Conservation (phyloP, 2,888 invertebrate species). For the Suillia variegata region DNA sequence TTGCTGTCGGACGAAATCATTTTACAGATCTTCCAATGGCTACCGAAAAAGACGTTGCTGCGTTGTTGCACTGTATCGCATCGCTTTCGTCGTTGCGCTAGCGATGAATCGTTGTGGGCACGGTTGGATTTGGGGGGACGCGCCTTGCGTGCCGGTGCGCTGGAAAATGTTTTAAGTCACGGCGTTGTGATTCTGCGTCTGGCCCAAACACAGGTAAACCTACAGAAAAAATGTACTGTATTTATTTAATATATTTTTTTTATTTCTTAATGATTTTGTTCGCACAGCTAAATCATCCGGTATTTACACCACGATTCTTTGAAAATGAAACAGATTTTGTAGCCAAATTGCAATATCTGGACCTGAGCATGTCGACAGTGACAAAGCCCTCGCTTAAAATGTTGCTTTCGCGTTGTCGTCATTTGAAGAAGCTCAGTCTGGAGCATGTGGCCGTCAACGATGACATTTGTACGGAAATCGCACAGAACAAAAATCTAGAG, state of each 20-base stretch:
- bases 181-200: slow-evolving; percentile 80
- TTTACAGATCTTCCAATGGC: slow-evolving; percentile 79
- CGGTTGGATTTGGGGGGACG: slow-evolving; percentile 79
- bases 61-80: slow-evolving; percentile 76
- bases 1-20: slow-evolving; percentile 84
- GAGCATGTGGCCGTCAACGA: slow-evolving; percentile 76
- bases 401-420: slow-evolving; percentile 70
- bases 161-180: slow-evolving; percentile 76
- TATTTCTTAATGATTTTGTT: slow-evolving; percentile 7
- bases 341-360: slow-evolving; percentile 78
- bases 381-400: slow-evolving; percentile 65
- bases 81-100: slow-evolving; percentile 78
- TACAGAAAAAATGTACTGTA: too few relatives aligned
- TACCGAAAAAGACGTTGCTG: slow-evolving; percentile 77
- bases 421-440: slow-evolving; percentile 80
- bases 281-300: slow-evolving; percentile 63
- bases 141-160: slow-evolving; percentile 69
- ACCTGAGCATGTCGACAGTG: slow-evolving; percentile 80
- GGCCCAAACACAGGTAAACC: slow-evolving; percentile 75
- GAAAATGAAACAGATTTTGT: slow-evolving; percentile 57
- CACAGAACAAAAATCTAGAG: slow-evolving; percentile 72
- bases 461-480: slow-evolving; percentile 71
- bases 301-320: slow-evolving; percentile 61
- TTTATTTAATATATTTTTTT: background rate
- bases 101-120: slow-evolving; percentile 87